Base-by-base conservation (phyloP, 2,888 invertebrate species). In the Hemicrepidius hirtus region DNA sequence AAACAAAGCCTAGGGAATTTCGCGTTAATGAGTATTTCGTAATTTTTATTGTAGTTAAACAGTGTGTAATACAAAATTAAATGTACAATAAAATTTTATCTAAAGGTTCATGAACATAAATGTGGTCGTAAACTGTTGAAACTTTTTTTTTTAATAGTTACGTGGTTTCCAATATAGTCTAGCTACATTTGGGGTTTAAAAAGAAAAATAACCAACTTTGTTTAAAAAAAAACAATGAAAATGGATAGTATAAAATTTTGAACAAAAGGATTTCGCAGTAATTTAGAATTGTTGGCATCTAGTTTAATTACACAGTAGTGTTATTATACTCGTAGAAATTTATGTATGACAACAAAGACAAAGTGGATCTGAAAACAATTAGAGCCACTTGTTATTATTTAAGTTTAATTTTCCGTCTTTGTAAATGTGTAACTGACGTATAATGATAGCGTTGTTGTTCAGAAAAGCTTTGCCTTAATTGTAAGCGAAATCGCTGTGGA, bases 111-210 rank as follows among this genome's bases (percentile, higher is more conserved):
- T 20, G 46, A 16, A 3, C 46, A 18, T 20, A 41, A 41, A 41
- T 20, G 46, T 46, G 46, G 46, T 46, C 9, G 20, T 18, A 20
- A 46, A 46, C 3, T 13, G 16, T 16, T 2, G 3, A 13, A 40
- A 6, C 5, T 16, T 24, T 24, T 24, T 24, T 50, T 50, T 50
- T 50, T n/a, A 50, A 50, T 50, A 50, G 24, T 24, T 5, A 50
- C 24, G n/a, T 50, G n/a, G 1, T 24, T 46, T 4, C 12, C 24
- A 50, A 12, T 4, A n/a, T 24, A 3, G 5, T 24, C 24, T 4
- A 24, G 7, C 10, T 0, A 50, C 1, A 3, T 16, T 50, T 24
- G 24, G 6, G 18, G 50, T 24, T 50, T 7, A 13, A 24, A 24
- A 50, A 50, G 10, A 4, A 13, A 12, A 24, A 3, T n/a, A 18